Evolutionary conservation across 2,888 invertebrate species (phyloP).

Genomic region (Lucinisca nassula): DNA sequence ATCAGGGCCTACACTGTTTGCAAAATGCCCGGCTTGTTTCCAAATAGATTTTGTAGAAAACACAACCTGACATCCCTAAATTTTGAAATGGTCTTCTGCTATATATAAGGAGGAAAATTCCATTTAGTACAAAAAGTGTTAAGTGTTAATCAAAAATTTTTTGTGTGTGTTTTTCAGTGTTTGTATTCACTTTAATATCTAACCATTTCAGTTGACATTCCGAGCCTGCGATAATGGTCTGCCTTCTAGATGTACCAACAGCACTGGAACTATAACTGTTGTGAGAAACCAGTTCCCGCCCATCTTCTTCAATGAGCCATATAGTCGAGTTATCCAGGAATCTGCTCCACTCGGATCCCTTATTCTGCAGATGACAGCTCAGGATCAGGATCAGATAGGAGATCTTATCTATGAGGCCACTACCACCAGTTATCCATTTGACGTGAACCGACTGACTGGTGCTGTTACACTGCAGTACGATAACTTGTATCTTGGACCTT

Average conservation of each 20-base stretch:
- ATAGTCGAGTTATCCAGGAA: constrained; percentile 67
- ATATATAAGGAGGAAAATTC: too few relatives aligned
- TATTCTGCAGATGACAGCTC: constrained; percentile 68
- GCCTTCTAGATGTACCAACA: constrained; percentile 74
- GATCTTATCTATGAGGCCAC: constrained; percentile 73
- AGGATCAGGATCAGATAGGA: constrained; percentile 73
- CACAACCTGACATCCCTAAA: too few relatives aligned
- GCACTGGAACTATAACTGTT: constrained; percentile 75
- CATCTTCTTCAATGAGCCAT: constrained; percentile 75
- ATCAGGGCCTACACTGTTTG: too few relatives aligned
- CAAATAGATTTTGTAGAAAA: too few relatives aligned
- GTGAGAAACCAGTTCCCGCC: constrained; percentile 81
- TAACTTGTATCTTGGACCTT: constrained; percentile 68
- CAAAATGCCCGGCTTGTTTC: too few relatives aligned
- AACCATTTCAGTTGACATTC: constrained; percentile 68
- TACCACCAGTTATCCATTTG: constrained; percentile 66
- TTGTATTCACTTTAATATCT: too few relatives aligned
- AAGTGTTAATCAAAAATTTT: not conserved
- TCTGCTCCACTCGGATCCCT: constrained; percentile 32
- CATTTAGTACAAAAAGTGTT: too few relatives aligned
- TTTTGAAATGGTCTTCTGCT: too few relatives aligned
- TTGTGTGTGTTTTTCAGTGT: not conserved
- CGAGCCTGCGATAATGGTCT: constrained; percentile 77
- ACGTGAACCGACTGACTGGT: constrained; percentile 71
- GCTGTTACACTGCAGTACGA: constrained; percentile 68